Conservation (phyloP, 2,888 invertebrate genomes). For the Andrena camellia region DNA sequence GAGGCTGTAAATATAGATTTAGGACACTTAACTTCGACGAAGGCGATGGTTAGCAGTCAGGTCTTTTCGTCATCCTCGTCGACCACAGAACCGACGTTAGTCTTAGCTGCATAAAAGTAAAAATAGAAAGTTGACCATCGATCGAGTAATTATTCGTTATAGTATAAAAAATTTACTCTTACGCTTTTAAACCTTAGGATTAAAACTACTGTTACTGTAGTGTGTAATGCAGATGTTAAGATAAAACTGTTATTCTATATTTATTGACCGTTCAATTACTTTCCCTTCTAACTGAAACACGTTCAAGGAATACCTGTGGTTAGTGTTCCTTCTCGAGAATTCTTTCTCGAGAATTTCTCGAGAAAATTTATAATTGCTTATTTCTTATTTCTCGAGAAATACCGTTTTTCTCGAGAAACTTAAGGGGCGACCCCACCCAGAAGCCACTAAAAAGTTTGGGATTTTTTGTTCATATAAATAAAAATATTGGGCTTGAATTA, state of each 20-base stretch:
- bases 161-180: neutral
- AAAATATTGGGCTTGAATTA: no score
- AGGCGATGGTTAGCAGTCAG: neutral
- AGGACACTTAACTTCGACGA: neutral
- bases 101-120: neutral
- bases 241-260: conserved; percentile 44
- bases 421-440: no score
- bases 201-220: conserved; percentile 43
- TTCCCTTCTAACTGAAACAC: no score
- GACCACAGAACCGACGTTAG: neutral
- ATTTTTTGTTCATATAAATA: no score
- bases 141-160: neutral
- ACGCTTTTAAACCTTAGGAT: neutral
- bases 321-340: no score
- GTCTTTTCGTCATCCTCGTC: neutral
- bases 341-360: no score
- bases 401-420: no score
- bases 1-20: conserved; percentile 8
- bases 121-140: neutral
- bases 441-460: no score
- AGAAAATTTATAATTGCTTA: no score
- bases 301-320: no score
- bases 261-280: neutral
- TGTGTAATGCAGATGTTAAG: conserved; percentile 37
- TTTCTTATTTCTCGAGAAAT: no score